Base-by-base conservation (phyloP, 2,888 invertebrate species). In the Acholoe squamosa region DNA sequence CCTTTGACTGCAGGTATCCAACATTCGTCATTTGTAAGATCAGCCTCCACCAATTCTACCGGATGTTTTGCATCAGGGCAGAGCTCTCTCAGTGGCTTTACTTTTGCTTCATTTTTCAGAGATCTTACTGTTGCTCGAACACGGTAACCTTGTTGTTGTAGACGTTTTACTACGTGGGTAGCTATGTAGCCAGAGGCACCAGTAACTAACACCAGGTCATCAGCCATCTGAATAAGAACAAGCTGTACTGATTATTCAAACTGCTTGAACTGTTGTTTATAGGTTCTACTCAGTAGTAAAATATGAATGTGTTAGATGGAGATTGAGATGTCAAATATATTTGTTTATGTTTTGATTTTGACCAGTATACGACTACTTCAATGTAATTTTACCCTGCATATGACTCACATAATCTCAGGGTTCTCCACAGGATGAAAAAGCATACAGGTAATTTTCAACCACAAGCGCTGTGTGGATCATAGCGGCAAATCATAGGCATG, bases 1-100 rank as follows among this genome's bases (percentile, higher is more conserved):
- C 95, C 96, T 92, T 96, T 95, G 25, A 96, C 95, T 10, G 96
- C 96, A 19, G 25, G n/a, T 7, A 61, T 19, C 90, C 90, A 90
- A 19, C 43, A 33, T 52, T 51, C 90, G 10, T 80, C 90, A 67
- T 80, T 56, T 10, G 12, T 54, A 25, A 90, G 67, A 28, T 90
- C 84, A 19, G 90, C 84, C 52, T 90, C 90, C 56, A 90, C 90
- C 33, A 90, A 56, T 34, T 90, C 84, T 34, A 90, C 0, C 7
- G 67, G 71, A 34, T 84, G 84, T 31, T 54, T 31, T 16, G 96
- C 95, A 80, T 96, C 95, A 7, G 96, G 95, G 92, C 94, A 94
- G 16, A 94, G 93, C 51, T 94, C 94, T 89, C 94, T 93, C 16
- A 96, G 92, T 77, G 94, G 94, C 90, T 95, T 94, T 1, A 95